Evolutionary conservation across 1,140 invertebrate genomes (phyloP).

Genomic region (Camponotus pennsylvanicus): DNA sequence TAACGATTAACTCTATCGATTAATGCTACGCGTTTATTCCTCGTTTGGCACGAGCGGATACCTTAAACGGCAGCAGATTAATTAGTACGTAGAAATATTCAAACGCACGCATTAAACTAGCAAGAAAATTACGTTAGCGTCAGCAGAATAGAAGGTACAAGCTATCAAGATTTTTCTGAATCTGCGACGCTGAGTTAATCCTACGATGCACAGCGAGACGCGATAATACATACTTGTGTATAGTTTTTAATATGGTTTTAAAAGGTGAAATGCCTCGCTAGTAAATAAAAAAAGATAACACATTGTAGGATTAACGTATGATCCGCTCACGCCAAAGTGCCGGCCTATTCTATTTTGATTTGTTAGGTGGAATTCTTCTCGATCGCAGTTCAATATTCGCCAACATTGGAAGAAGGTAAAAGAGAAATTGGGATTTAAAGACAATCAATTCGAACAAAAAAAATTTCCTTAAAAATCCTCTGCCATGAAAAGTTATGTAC

Average conservation of each 20-base stretch:
- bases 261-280: background rate
- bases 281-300: background rate
- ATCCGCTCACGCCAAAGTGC: slow-evolving; percentile 47
- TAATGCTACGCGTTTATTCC: slow-evolving; percentile 10
- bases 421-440: background rate
- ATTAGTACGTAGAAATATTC: slow-evolving; percentile 39
- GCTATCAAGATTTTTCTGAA: slow-evolving; percentile 33
- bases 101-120: slow-evolving; percentile 30
- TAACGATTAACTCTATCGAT: slow-evolving; percentile 38
- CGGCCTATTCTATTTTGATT: slow-evolving; percentile 50
- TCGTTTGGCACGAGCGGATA: slow-evolving; percentile 53
- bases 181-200: slow-evolving; percentile 29
- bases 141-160: slow-evolving; percentile 38
- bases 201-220: background rate
- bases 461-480: background rate
- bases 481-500: background rate
- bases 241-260: too few relatives aligned
- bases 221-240: slow-evolving; percentile 3
- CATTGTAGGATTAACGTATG: background rate
- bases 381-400: slow-evolving; percentile 15
- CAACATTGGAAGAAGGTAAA: background rate
- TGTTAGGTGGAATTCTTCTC: background rate
- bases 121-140: slow-evolving; percentile 43
- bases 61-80: slow-evolving; percentile 30
- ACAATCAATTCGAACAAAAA: background rate